Evolutionary conservation across 2,888 invertebrate species (phyloP).

Genomic region (Drosophila multiciliata): DNA sequence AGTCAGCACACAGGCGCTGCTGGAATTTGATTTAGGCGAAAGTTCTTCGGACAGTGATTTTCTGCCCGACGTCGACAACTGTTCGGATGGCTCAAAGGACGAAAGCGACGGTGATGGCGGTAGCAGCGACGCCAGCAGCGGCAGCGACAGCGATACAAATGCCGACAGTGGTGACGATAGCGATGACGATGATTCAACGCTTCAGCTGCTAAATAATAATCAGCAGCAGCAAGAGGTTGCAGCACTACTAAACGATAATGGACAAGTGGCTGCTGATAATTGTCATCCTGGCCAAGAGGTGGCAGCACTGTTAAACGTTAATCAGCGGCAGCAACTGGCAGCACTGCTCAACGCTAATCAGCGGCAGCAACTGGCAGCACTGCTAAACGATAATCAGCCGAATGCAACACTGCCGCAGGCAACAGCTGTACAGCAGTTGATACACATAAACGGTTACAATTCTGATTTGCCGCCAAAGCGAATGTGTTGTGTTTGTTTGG

Average conservation of each 20-base stretch:
- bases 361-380: not conserved
- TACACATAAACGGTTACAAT: constrained; percentile 47
- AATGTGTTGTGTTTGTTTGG: constrained; percentile 96
- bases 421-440: constrained; percentile 21
- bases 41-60: constrained; percentile 98
- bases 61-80: constrained; percentile 92
- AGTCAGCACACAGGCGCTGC: constrained; percentile 89
- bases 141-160: constrained; percentile 72
- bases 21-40: constrained; percentile 94
- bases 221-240: constrained; percentile 13
- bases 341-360: constrained; percentile 67
- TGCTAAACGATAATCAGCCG: not conserved
- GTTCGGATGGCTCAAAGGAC: constrained; percentile 82
- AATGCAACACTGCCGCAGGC: constrained; percentile 14
- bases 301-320: constrained; percentile 60
- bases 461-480: constrained; percentile 88
- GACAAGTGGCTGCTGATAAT: not conserved
- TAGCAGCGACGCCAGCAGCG: constrained; percentile 75
- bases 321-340: constrained; percentile 63
- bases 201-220: constrained; percentile 70
- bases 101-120: constrained; percentile 88
- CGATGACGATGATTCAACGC: constrained; percentile 74
- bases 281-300: not conserved
- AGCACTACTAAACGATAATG: not conserved
- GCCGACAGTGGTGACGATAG: constrained; percentile 68